A percentile compares a stretch with the other conserved stretches of the same genome.
phyloP scores from a whole-genome alignment of 2,797 vertebrate species.

The Lateolabrax maculatus region DNA sequence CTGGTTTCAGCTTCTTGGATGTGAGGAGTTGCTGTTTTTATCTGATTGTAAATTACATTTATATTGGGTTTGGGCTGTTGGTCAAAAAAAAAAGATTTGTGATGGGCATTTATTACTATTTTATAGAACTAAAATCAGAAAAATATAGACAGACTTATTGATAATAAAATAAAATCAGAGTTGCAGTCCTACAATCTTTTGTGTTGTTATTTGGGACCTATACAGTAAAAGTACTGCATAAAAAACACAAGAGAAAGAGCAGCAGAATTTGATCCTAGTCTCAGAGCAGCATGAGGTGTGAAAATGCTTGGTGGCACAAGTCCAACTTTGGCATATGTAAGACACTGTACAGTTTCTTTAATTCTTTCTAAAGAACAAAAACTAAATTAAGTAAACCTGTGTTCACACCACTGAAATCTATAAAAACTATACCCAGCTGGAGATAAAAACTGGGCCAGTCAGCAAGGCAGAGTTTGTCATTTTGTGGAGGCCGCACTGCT shows the following conservation, averaged over 20 bases:
- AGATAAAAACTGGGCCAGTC: slow-evolving; percentile 17
- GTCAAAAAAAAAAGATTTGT: too few relatives aligned
- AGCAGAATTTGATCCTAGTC: slow-evolving; percentile 37
- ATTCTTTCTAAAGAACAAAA: neutral
- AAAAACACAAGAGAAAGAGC: slow-evolving; percentile 2
- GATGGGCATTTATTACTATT: neutral
- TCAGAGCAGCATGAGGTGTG: slow-evolving; percentile 3
- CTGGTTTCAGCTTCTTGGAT: neutral
- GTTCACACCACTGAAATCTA: neutral
- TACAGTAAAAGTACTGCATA: neutral
- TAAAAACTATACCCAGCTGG: neutral
- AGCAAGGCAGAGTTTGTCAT: slow-evolving; percentile 25
- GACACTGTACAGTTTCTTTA: neutral
- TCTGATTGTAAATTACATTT: neutral
- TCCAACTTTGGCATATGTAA: slow-evolving; percentile 4
- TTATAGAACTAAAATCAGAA: neutral
- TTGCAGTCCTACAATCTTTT: neutral
- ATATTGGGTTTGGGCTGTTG: neutral
- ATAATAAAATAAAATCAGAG: neutral
- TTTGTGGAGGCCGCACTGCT: slow-evolving; percentile 45
- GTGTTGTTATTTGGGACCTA: neutral
- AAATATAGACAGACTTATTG: neutral
- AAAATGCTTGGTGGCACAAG: neutral
- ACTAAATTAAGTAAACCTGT: neutral
- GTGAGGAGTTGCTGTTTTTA: neutral